These are phyloP conservation scores for Aphaenogaster ashmeadi DNA, from an alignment of 1,140 invertebrate species.

Conservation along the genomic window DNA sequence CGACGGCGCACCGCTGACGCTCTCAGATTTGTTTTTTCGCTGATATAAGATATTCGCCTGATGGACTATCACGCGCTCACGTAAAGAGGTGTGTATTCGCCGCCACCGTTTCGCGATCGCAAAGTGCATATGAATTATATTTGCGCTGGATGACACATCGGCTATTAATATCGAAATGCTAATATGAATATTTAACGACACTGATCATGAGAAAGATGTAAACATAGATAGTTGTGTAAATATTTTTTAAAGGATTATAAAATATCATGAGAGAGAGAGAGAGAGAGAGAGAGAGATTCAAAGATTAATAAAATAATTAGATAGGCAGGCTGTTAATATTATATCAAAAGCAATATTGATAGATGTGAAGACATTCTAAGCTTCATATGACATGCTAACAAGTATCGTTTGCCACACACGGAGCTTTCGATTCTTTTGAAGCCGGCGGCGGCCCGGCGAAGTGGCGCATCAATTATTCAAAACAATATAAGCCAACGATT, in stretches of 20 bases:
- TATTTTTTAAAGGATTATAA: not conserved
- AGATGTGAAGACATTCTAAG: not conserved
- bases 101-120: not conserved
- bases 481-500: conserved; percentile 78
- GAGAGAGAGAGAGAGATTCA: not conserved
- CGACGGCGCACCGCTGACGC: conserved; percentile 25
- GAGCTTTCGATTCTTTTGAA: conserved; percentile 59
- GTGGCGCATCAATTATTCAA: conserved; percentile 80
- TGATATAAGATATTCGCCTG: conserved; percentile 72
- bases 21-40: conserved; percentile 60
- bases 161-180: not conserved
- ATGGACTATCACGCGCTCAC: conserved; percentile 29
- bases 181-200: conserved; percentile 24
- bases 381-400: conserved; percentile 29
- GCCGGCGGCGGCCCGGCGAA: conserved; percentile 31
- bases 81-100: not conserved
- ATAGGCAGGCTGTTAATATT: not conserved
- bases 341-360: not conserved
- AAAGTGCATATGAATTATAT: not conserved
- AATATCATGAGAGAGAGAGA: not conserved
- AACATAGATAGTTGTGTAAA: not conserved
- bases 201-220: not conserved
- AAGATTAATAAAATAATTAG: not conserved
- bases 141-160: not conserved
- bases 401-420: conserved; percentile 54